phyloP scores from a whole-genome alignment of 2,797 vertebrate species.

The Synanceia verrucosa region DNA sequence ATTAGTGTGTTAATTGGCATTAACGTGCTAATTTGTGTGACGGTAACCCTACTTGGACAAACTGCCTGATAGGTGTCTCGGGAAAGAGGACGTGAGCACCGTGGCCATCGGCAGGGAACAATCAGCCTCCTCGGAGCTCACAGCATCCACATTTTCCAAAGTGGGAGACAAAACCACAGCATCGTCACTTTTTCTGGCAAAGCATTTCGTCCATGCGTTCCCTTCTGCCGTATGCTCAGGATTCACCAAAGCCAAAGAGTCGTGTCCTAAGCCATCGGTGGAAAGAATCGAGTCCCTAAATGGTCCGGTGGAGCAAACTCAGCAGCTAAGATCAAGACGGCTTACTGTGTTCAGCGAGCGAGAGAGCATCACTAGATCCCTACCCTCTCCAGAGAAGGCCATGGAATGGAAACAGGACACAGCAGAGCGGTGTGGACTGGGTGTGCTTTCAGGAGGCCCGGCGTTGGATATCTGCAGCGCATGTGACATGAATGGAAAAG shows the following conservation, averaged over 20 bases:
- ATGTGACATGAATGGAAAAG: constrained; percentile 48
- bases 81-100: too few species aligned
- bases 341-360: constrained; percentile 57
- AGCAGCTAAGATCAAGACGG: constrained; percentile 48
- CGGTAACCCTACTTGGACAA: too few species aligned
- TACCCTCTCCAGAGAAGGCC: constrained; percentile 55
- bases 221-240: too few species aligned
- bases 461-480: constrained; percentile 42
- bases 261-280: constrained; percentile 35
- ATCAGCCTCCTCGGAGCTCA: too few species aligned
- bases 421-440: constrained; percentile 52
- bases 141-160: too few species aligned
- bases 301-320: constrained; percentile 53
- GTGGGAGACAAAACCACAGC: too few species aligned
- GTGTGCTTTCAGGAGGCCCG: constrained; percentile 44
- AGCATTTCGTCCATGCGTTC: too few species aligned
- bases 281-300: constrained; percentile 48
- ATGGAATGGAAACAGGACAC: constrained; percentile 69
- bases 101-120: too few species aligned
- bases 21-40: too few species aligned
- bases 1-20: too few species aligned
- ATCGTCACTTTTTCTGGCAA: too few species aligned
- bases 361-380: constrained; percentile 38
- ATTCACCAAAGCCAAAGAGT: constrained; percentile 9
- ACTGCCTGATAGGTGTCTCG: too few species aligned